Evolutionary conservation across 2,113 vertebrate species (phyloP), one percentile per base, ranked within the genome.

Genomic region (Cebidichthys violaceus): DNA sequence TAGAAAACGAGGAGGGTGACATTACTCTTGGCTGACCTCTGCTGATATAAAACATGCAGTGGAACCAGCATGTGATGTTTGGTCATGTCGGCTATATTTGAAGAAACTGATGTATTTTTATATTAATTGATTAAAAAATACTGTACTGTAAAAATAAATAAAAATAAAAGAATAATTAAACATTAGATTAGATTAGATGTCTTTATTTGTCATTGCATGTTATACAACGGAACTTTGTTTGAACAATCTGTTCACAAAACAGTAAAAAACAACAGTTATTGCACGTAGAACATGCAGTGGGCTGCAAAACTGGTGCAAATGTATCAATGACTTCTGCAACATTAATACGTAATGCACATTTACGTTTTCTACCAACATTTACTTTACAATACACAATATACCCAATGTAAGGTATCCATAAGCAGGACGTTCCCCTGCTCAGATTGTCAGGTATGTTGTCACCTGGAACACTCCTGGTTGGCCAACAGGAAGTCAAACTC

Each of bases 21-120:
- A 9, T 22, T 1, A 6, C 65, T 86, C 77, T 70, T 8, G 18
- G 24, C 73, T 76, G 86, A 86, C 83, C 73, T 27, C 89, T 90
- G 76, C 68, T 77, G 88, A 6, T 20, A 3, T 4, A 60, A 87
- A 69, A 57, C 22, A 45, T 6, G 10, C 3, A 33, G 20, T 18
- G 6, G 15, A 62, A 68, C 22, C 41, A 41, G 22, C 8, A 17
- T 68, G n/a, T 77, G 35, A 27, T 75, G 15, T 71, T 67, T 1
- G 37, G 64, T 18, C 13, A 31, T 66, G 7, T 86, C 67, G 52
- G 7, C 47, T 59, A 29, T 33, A 29, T 75, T 71, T 84, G 8
- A 61, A 62, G 61, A 41, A 79, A 83, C 20, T 66, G 45, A 74
- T 68, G 1, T 62, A 22, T 35, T 74, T 71, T 69, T 57, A 41